phyloP scores from a whole-genome alignment of 2,888 invertebrate species.

The Hyppa rectilinea region DNA sequence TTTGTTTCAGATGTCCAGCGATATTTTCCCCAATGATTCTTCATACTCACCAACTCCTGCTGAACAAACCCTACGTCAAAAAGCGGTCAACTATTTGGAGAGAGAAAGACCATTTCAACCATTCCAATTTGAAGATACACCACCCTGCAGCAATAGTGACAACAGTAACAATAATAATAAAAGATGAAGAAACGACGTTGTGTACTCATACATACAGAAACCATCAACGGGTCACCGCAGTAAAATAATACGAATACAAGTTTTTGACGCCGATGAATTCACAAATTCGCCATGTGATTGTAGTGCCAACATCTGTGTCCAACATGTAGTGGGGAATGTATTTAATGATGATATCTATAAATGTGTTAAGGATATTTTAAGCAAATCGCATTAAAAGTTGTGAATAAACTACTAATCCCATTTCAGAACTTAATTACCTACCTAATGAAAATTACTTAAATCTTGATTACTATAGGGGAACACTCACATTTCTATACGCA shows the following conservation, averaged over 20 bases:
- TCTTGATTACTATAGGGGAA: no score
- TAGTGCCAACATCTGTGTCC: neutral
- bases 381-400: neutral
- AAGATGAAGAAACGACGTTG: neutral
- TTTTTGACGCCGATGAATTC: neutral
- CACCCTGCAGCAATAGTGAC: neutral
- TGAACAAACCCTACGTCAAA: neutral
- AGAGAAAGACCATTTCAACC: neutral
- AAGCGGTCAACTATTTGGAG: neutral
- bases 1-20: conserved; percentile 1
- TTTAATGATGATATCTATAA: neutral
- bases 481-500: neutral
- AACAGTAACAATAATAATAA: neutral
- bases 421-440: no score
- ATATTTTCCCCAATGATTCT: neutral
- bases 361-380: neutral
- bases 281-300: neutral
- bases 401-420: neutral
- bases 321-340: neutral
- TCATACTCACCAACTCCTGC: neutral
- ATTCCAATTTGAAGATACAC: neutral
- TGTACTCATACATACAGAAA: neutral
- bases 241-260: conserved; percentile 1
- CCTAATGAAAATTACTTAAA: no score
- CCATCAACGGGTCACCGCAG: neutral